Conservation (phyloP, 2,888 invertebrate species). For the Craniophora ligustri region DNA sequence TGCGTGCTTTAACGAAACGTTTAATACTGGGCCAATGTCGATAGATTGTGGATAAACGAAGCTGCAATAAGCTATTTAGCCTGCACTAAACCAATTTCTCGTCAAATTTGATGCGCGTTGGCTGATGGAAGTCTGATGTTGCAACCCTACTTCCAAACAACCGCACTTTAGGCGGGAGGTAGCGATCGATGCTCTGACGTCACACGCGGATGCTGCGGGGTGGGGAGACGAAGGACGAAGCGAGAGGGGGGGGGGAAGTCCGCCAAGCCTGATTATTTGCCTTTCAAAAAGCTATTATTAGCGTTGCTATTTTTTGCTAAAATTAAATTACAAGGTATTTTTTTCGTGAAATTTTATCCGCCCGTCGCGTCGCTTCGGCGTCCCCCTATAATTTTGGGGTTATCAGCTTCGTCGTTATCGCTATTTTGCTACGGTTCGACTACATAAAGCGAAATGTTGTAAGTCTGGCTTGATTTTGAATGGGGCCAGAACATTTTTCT, state of each 20-base stretch:
- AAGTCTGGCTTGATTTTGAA: background rate
- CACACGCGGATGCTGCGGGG: slow-evolving; percentile 76
- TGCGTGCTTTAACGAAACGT: slow-evolving; percentile 6
- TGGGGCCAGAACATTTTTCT: background rate
- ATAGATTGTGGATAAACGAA: slow-evolving; percentile 20
- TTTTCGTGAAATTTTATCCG: slow-evolving; percentile 43
- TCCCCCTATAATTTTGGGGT: slow-evolving; percentile 34
- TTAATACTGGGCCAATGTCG: slow-evolving; percentile 7
- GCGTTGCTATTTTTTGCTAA: slow-evolving; percentile 59
- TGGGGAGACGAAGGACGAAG: slow-evolving; percentile 52
- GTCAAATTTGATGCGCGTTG: slow-evolving; percentile 48
- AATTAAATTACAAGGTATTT: slow-evolving; percentile 59
- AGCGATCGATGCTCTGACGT: slow-evolving; percentile 85
- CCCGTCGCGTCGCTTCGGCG: slow-evolving; percentile 12
- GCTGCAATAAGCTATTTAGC: slow-evolving; percentile 44
- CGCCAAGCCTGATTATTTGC: slow-evolving; percentile 68
- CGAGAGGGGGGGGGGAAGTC: slow-evolving; percentile 56
- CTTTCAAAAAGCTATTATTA: slow-evolving; percentile 73
- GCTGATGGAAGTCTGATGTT: slow-evolving; percentile 45
- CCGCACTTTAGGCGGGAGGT: slow-evolving; percentile 69
- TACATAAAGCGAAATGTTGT: slow-evolving; percentile 12
- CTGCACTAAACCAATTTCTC: slow-evolving; percentile 48
- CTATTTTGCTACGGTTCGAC: slow-evolving; percentile 10
- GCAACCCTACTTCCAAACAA: slow-evolving; percentile 67
- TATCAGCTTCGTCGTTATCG: slow-evolving; percentile 26